Evolutionary conservation across 2,888 invertebrate genomes (phyloP).

Genomic region (Timema cristinae): DNA sequence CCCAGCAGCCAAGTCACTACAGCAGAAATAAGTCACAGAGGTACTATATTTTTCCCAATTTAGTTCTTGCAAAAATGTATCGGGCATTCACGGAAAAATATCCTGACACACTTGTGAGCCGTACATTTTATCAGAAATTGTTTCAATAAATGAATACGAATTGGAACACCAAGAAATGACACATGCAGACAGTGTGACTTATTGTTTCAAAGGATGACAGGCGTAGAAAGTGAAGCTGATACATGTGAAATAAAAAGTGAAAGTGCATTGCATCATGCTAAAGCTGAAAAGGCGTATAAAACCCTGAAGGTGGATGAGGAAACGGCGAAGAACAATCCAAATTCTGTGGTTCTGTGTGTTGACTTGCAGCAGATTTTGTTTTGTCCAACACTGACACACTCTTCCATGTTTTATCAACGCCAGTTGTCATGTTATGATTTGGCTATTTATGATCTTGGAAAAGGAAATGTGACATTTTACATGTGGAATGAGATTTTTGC

Average conservation of each 20-base stretch:
- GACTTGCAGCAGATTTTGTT: background rate
- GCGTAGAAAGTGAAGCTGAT: background rate
- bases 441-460: background rate
- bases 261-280: slow-evolving; percentile 6
- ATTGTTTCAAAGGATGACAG: slow-evolving; percentile 11
- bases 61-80: slow-evolving; percentile 10
- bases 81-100: slow-evolving; percentile 1
- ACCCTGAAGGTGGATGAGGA: background rate
- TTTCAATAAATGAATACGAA: background rate
- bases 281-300: slow-evolving; percentile 4
- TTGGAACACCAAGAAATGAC: slow-evolving; percentile 10
- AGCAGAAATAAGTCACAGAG: slow-evolving; percentile 1
- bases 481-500: background rate
- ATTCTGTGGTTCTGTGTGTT: slow-evolving; percentile 4
- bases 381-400: background rate
- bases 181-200: slow-evolving; percentile 9
- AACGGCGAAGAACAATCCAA: background rate
- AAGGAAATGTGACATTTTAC: slow-evolving; percentile 2
- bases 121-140: slow-evolving; percentile 1
- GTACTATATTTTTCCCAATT: background rate
- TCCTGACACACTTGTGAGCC: background rate
- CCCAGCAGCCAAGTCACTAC: background rate
- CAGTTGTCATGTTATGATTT: slow-evolving; percentile 8
- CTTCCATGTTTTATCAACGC: slow-evolving; percentile 8
- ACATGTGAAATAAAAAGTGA: background rate